These are phyloP conservation scores for Selene dorsalis DNA, from an alignment of 2,797 vertebrate genomes.

Conservation along the genomic window DNA sequence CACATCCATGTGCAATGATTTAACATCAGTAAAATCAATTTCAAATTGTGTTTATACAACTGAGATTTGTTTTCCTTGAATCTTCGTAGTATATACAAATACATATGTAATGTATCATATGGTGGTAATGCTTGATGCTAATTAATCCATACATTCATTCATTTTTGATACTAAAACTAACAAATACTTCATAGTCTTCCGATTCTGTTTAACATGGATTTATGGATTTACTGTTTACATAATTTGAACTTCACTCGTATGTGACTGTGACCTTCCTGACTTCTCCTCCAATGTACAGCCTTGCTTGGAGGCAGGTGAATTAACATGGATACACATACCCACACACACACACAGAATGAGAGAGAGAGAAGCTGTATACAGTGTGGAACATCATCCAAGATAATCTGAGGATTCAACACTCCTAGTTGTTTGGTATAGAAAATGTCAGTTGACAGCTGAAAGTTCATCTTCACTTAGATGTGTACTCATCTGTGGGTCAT, in stretches of 20 bases:
- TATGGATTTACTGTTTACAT: too few species aligned
- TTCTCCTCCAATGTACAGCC: neutral
- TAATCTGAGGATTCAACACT: too few species aligned
- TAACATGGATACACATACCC: conserved; percentile 21
- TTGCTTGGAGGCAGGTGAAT: neutral
- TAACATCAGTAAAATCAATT: neutral
- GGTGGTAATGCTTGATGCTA: neutral
- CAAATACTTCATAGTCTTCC: too few species aligned
- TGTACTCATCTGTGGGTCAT: too few species aligned
- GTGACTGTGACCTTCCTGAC: conserved; percentile 25
- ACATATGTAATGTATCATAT: too few species aligned
- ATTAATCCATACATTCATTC: neutral
- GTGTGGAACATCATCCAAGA: too few species aligned
- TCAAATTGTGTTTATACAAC: neutral
- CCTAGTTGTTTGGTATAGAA: too few species aligned
- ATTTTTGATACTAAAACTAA: too few species aligned
- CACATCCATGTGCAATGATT: neutral
- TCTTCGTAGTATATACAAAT: neutral
- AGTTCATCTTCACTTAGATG: too few species aligned
- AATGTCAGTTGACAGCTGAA: too few species aligned
- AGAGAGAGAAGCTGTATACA: too few species aligned
- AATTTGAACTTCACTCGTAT: neutral
- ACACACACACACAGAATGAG: neutral
- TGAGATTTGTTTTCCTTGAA: neutral
- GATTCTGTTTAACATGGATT: too few species aligned